A percentile compares a stretch with the other conserved stretches of the same genome.
phyloP scores from a whole-genome alignment of 2,113 vertebrate species.

The Epinephelus lanceolatus region DNA sequence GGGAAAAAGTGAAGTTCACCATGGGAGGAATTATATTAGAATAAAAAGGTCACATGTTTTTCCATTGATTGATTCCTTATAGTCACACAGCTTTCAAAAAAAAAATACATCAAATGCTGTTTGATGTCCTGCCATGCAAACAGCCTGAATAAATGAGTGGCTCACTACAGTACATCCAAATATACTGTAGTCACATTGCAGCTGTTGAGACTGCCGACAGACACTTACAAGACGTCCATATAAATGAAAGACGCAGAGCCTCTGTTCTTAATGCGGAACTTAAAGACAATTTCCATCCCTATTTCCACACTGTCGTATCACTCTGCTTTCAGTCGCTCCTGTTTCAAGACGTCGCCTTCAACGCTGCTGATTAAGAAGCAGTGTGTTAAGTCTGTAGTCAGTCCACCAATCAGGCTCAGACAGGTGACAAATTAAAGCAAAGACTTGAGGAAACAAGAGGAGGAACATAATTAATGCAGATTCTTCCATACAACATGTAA shows the following conservation, averaged over 20 bases:
- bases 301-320: neutral
- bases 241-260: neutral
- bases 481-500: neutral
- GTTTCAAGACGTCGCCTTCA: slow-evolving; percentile 6
- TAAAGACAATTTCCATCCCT: neutral
- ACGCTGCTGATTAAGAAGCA: slow-evolving; percentile 6
- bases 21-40: neutral
- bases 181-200: neutral
- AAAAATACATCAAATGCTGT: neutral
- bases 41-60: neutral
- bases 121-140: neutral
- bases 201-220: neutral
- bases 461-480: neutral
- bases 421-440: neutral
- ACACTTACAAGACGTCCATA: neutral
- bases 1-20: neutral
- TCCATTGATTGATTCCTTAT: neutral
- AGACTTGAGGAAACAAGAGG: neutral
- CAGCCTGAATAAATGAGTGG: neutral
- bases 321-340: slow-evolving; percentile 1
- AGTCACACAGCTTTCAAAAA: neutral
- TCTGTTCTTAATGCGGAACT: neutral
- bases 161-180: neutral
- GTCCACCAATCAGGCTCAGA: neutral
- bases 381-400: slow-evolving; percentile 8